phyloP scores from a whole-genome alignment of 2,888 invertebrate species.

The Amorpha juglandis region DNA sequence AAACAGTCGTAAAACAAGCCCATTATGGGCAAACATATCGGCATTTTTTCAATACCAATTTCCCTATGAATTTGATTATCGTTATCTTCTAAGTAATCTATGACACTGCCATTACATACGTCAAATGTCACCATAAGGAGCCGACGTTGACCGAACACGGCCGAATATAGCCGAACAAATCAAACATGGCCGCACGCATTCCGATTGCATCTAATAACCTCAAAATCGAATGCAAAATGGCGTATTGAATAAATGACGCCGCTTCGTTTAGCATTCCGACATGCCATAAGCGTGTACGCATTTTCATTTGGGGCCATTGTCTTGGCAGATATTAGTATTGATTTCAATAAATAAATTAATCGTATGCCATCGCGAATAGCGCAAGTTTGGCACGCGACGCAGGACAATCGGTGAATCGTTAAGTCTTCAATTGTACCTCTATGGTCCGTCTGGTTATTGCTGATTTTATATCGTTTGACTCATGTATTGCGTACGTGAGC shows the following conservation, averaged over 20 bases:
- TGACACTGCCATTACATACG: constrained; percentile 65
- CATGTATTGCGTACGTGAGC: constrained; percentile 71
- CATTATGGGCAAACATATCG: constrained; percentile 41
- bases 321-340: constrained; percentile 82
- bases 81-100: constrained; percentile 70
- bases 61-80: constrained; percentile 58
- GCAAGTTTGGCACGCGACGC: constrained; percentile 80
- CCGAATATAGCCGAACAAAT: constrained; percentile 72
- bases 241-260: constrained; percentile 81
- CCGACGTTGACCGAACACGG: constrained; percentile 61
- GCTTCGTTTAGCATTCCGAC: constrained; percentile 81
- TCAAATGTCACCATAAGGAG: constrained; percentile 69
- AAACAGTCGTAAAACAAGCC: constrained; percentile 22
- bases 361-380: constrained; percentile 77
- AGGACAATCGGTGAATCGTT: constrained; percentile 75
- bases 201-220: constrained; percentile 84
- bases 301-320: constrained; percentile 83
- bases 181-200: constrained; percentile 79
- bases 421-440: constrained; percentile 66
- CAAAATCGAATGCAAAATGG: constrained; percentile 83
- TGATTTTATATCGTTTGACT: constrained; percentile 74
- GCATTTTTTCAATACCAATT: constrained; percentile 52
- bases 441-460: constrained; percentile 63
- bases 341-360: constrained; percentile 85
- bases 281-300: constrained; percentile 80